Evolutionary conservation across 64 coral and sea anemone species (phyloP), one percentile per base, ranked within the genome.

Genomic region (Orbicella faveolata): DNA sequence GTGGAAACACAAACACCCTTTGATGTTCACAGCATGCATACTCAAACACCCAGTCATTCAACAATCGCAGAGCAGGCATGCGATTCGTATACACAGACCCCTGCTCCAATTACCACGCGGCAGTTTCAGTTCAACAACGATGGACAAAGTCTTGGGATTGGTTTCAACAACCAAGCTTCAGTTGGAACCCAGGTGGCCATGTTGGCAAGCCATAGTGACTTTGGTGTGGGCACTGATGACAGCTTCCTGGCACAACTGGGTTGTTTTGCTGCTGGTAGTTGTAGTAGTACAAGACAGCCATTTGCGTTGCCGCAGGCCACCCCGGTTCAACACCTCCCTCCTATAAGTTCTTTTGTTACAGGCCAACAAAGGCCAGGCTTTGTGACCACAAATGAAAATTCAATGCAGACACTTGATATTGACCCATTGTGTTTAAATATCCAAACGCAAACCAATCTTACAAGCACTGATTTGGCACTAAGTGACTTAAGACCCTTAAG

Each of bases 401-500:
- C 82, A 72, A 85, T 85, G 82, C 82, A 85, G 82, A 85, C 82
- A 16, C 65, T 85, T 48, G 41, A 63, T 35, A 72, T 66, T 26
- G 82, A 85, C 16, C 54, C 79, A 9, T 36, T 81, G 59, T 81
- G 79, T 26, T 55, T 81, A 20, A 81, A 81, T 37, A 81, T 34
- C 68, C 82, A 85, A 73, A 73, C 82, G 69, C 94, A 96, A 87
- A 93, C 94, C 36, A 88, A 79, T 79, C 41, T 91, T 16, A 88
- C 65, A 33, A 87, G 82, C 37, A 39, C 79, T 37, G 75, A 90
- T 34, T 81, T 94, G 69, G 84, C 70, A 62, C 75, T 91, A 14
- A 76, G 89, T 73, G 89, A 93, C 62, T 74, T 92, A 17, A 44
- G 92, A 89, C 90, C 90, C 75, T 79, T 93, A n/a, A 96, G 63